Percentiles rank a stretch among this genome's conserved stretches.
These are phyloP conservation scores for Hemiscyllium ocellatum DNA, from an alignment of 2,113 vertebrate species.

Conservation along the genomic window DNA sequence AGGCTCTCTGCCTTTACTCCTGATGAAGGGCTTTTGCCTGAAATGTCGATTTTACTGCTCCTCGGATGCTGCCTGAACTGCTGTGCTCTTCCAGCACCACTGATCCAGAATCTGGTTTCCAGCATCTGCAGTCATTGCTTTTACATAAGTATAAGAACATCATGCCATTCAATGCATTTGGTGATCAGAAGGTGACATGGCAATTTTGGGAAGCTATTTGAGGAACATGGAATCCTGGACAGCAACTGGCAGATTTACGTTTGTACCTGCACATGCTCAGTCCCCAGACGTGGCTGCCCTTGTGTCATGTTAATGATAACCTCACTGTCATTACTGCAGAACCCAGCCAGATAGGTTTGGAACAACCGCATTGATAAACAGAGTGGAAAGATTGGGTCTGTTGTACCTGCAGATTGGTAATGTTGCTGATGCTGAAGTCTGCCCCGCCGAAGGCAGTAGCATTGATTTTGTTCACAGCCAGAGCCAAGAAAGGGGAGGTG, in stretches of 20 bases:
- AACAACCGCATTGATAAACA: background rate
- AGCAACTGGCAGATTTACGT: background rate
- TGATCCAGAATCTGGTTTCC: no score
- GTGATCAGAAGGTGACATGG: background rate
- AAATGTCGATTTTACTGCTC: no score
- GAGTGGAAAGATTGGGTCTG: background rate
- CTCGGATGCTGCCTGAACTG: no score
- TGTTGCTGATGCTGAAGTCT: slow-evolving; percentile 63
- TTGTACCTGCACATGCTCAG: background rate
- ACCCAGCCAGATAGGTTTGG: background rate
- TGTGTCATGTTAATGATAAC: background rate
- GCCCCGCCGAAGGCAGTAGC: slow-evolving; percentile 59
- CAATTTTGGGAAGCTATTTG: background rate
- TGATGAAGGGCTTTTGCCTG: no score
- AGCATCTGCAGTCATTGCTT: no score
- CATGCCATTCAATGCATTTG: background rate
- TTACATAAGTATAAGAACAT: background rate
- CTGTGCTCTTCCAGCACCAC: no score
- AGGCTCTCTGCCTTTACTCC: no score
- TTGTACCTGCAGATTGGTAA: slow-evolving; percentile 67
- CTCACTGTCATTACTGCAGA: background rate
- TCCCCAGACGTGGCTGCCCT: background rate
- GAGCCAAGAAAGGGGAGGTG: slow-evolving; percentile 63
- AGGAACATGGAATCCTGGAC: background rate
- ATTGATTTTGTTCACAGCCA: slow-evolving; percentile 68